Base-by-base conservation (phyloP, 2,888 invertebrate species). In the Byasa hedistus region DNA sequence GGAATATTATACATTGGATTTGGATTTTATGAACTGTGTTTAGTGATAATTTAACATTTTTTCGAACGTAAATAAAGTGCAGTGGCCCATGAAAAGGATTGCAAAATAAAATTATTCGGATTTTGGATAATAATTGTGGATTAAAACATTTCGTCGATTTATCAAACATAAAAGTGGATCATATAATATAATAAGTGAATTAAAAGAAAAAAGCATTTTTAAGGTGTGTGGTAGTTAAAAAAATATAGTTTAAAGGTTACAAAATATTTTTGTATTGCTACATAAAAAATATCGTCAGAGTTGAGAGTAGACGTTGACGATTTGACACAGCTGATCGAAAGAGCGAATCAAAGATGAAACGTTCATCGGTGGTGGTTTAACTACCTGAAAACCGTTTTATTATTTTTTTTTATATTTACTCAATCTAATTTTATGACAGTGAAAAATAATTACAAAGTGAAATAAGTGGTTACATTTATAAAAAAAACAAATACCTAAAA, bases 81-180 rank as follows among this genome's bases (percentile, higher is more conserved):
- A 89, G 91, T 91, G 89, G 76, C 85, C 80, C 77, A 77, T 80
- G 79, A 78, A 82, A 85, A 84, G 88, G 89, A 89, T 89, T 89
- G 84, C 83, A 69, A 79, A 82, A 84, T 87, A 85, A 78, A 68
- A 81, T 82, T 75, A 77, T 78, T 82, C 84, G 85, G 86, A 87
- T 87, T 82, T 82, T 85, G 82, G 76, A 78, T 73, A 78, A 77
- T 77, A 79, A 78, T 77, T 71, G 74, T 77, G 75, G 73, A 83
- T 84, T 82, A 79, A 78, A 74, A 69, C 59, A 57, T 67, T 71
- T 70, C 73, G 73, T 75, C 79, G 76, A 81, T 75, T 75, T 72
- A 75, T 77, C 66, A 61, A 66, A 62, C 61, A 24, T 8, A 23
- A 59, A 59, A 48, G 44, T 59, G 44, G 39, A 48, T 59, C 24